phyloP scores from a whole-genome alignment of 2,888 invertebrate genomes.

The Rapana venosa region DNA sequence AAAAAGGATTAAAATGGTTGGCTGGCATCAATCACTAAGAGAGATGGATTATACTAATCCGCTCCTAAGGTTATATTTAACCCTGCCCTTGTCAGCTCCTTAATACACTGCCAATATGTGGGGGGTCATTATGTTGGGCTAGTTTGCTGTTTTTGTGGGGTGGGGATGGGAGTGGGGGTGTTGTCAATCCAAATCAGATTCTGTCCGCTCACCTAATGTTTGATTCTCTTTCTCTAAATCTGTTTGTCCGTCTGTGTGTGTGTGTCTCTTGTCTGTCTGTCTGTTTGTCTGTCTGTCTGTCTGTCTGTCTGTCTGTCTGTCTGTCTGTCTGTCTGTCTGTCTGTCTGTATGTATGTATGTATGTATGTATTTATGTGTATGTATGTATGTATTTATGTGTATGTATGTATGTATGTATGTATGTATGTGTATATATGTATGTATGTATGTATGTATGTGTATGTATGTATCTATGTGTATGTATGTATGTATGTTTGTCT shows the following conservation, averaged over 20 bases:
- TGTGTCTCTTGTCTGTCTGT: conserved; percentile 1
- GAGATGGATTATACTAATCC: no score
- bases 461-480: background rate
- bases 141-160: no score
- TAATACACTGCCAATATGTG: no score
- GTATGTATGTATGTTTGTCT: no score
- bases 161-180: no score
- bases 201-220: no score
- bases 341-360: background rate
- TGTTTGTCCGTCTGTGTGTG: background rate
- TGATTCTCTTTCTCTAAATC: background rate
- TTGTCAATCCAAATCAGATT: no score
- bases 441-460: background rate
- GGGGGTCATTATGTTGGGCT: no score
- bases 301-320: background rate
- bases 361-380: background rate
- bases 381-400: background rate
- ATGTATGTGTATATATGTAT: background rate
- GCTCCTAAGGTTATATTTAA: no score
- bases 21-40: no score
- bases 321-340: background rate
- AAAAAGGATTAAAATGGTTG: no score
- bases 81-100: no score
- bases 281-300: background rate
- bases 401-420: background rate